Evolutionary conservation across 1,140 invertebrate species (phyloP).

Genomic region (Medauroidea extradentata): DNA sequence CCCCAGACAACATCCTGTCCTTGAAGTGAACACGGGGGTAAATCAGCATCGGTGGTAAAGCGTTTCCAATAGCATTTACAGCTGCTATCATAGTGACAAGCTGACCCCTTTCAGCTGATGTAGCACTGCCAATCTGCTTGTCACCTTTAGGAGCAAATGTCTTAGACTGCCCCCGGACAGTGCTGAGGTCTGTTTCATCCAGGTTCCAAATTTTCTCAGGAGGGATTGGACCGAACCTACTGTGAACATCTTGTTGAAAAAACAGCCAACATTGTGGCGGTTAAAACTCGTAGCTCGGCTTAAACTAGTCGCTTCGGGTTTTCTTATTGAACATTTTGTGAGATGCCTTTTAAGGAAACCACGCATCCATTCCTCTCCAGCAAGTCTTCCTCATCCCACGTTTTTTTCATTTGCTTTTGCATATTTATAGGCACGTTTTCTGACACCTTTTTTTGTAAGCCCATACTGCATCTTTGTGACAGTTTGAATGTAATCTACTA

Average conservation of each 20-base stretch:
- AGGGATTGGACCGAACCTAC: neutral
- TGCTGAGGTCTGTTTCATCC: slow-evolving; percentile 38
- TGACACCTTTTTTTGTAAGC: too few relatives aligned
- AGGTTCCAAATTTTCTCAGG: slow-evolving; percentile 20
- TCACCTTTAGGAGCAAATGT: slow-evolving; percentile 30
- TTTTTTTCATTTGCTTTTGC: too few relatives aligned
- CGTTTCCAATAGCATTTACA: slow-evolving; percentile 37
- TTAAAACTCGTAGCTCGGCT: slow-evolving; percentile 34
- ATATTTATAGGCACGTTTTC: too few relatives aligned
- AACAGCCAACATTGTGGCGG: slow-evolving; percentile 26
- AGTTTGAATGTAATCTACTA: too few relatives aligned
- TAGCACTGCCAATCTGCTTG: slow-evolving; percentile 35
- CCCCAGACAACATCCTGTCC: slow-evolving; percentile 28
- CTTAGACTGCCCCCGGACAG: slow-evolving; percentile 35
- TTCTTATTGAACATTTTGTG: slow-evolving; percentile 16
- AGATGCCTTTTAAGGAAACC: too few relatives aligned
- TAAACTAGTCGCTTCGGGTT: slow-evolving; percentile 34
- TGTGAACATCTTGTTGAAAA: slow-evolving; percentile 11
- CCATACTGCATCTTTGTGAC: too few relatives aligned
- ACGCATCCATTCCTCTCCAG: neutral
- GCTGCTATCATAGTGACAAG: slow-evolving; percentile 27
- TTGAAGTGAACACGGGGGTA: slow-evolving; percentile 37
- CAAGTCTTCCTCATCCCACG: neutral
- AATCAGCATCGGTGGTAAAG: slow-evolving; percentile 38
- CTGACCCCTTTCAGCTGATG: slow-evolving; percentile 33